These are phyloP conservation scores for Eueides isabella DNA, from an alignment of 1,140 invertebrate species.

Conservation along the genomic window DNA sequence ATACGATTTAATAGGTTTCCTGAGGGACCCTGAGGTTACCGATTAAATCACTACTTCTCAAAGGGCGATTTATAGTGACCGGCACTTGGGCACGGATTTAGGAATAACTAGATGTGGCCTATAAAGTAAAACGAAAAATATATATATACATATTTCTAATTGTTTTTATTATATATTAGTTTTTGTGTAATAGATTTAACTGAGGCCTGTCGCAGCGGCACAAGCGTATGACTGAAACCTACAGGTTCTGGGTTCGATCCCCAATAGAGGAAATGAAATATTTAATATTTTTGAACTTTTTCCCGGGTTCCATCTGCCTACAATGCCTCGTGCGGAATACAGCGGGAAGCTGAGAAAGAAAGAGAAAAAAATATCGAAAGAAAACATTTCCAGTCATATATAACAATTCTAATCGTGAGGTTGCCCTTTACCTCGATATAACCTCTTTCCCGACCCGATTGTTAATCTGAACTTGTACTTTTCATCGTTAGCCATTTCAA, in stretches of 20 bases:
- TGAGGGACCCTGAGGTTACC: conserved; percentile 76
- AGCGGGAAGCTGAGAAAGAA: no score
- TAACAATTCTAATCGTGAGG: conserved; percentile 38
- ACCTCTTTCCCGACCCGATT: conserved; percentile 55
- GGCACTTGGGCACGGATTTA: conserved; percentile 44
- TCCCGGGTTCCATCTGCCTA: no score
- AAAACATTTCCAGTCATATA: conserved; percentile 44
- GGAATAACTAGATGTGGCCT: neutral
- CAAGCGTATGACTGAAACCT: no score
- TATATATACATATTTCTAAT: neutral
- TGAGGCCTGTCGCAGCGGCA: no score
- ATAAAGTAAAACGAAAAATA: neutral
- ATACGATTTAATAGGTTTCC: conserved; percentile 81
- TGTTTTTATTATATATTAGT: no score
- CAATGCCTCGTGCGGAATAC: no score
- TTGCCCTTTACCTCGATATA: conserved; percentile 47
- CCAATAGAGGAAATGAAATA: no score
- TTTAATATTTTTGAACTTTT: no score
- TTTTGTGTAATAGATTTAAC: no score
- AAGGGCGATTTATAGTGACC: conserved; percentile 79
- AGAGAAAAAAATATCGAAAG: no score
- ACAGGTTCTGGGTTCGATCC: no score
- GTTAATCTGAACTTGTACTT: conserved; percentile 72
- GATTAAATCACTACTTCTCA: conserved; percentile 81
- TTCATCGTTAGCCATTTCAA: conserved; percentile 56